phyloP scores from a whole-genome alignment of 2,888 invertebrate species.

The Pseudoips prasinana region DNA sequence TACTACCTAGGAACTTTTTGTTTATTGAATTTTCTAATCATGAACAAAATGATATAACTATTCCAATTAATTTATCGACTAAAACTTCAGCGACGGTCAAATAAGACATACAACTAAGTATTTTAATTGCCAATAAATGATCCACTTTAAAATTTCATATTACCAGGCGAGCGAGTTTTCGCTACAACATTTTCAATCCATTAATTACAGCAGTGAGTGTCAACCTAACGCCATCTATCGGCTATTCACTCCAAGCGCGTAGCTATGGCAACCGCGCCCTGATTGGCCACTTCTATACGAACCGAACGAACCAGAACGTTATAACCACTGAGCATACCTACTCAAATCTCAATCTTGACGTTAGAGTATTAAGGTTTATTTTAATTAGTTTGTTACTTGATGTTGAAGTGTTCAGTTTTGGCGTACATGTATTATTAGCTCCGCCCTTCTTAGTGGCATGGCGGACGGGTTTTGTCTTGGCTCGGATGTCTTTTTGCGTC shows the following conservation, averaged over 20 bases:
- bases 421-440: conserved; percentile 59
- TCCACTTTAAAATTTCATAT: no score
- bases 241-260: conserved; percentile 44
- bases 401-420: conserved; percentile 35
- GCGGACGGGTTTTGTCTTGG: conserved; percentile 62
- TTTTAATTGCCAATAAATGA: conserved; percentile 11
- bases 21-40: no score
- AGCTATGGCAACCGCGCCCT: conserved; percentile 69
- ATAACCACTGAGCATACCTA: conserved; percentile 42
- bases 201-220: no score
- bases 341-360: conserved; percentile 52
- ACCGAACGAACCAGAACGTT: conserved; percentile 38
- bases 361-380: conserved; percentile 40
- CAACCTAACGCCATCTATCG: conserved; percentile 66
- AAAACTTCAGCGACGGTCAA: no score
- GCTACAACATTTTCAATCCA: conserved; percentile 23
- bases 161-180: conserved; percentile 5
- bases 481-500: conserved; percentile 59
- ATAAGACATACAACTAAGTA: no score
- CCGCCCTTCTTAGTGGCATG: conserved; percentile 74
- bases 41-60: no score
- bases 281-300: conserved; percentile 69
- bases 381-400: conserved; percentile 31
- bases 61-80: no score
- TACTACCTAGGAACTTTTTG: no score